These are phyloP conservation scores for Manis javanica DNA, from an alignment of 2,797 vertebrate genomes.

Conservation along the genomic window DNA sequence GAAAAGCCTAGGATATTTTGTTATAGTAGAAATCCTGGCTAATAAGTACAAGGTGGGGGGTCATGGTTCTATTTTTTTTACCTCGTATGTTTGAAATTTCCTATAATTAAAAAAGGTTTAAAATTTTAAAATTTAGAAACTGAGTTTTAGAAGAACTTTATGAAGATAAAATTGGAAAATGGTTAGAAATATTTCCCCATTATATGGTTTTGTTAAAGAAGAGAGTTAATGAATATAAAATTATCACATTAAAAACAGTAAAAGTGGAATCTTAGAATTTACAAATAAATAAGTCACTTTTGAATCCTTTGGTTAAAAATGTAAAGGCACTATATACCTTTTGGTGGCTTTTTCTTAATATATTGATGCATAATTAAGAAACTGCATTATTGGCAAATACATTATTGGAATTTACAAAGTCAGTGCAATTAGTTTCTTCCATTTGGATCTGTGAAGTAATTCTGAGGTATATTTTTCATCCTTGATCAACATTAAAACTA, in stretches of 20 bases:
- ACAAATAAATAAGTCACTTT: not conserved
- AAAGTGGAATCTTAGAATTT: not conserved
- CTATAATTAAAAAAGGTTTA: not conserved
- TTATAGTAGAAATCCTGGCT: fast-evolving
- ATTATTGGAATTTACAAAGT: not conserved
- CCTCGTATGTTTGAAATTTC: not conserved
- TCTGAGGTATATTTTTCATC: not conserved
- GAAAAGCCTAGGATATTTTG: not conserved
- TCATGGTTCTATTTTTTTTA: not conserved
- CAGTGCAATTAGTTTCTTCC: not conserved
- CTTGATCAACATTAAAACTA: not conserved
- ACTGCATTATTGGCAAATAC: not conserved
- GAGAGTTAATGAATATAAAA: not conserved
- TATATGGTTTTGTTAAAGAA: not conserved
- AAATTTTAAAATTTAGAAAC: not conserved
- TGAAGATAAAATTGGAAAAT: not conserved
- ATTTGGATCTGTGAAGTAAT: not conserved
- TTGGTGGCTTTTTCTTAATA: not conserved
- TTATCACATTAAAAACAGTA: not conserved
- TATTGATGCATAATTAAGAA: not conserved
- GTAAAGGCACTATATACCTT: not conserved
- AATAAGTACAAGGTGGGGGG: too few species aligned
- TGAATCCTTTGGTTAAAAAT: constrained; percentile 13
- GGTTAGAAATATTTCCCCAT: not conserved
- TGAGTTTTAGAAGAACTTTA: not conserved